These are phyloP conservation scores for Melanaphis sacchari DNA, from an alignment of 1,140 invertebrate species.

Conservation along the genomic window DNA sequence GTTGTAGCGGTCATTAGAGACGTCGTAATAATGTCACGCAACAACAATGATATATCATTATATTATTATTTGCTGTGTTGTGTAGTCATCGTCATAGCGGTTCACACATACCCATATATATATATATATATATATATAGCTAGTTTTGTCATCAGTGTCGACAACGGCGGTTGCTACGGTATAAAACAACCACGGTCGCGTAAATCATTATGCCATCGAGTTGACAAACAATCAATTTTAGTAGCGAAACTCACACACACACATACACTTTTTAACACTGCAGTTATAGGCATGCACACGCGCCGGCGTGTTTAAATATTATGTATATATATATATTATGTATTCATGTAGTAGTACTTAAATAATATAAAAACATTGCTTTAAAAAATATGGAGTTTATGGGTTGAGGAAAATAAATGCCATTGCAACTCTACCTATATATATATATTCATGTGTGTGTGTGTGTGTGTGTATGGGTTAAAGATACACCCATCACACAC, in stretches of 20 bases:
- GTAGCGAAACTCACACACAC: not conserved
- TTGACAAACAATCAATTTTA: slow-evolving; percentile 33
- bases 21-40: not conserved
- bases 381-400: not conserved
- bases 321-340: too few species aligned
- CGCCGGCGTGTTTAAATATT: too few species aligned
- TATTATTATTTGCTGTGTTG: not conserved
- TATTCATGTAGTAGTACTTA: not conserved
- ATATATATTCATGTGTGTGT: not conserved
- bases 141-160: not conserved
- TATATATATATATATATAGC: not conserved
- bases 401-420: not conserved
- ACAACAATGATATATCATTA: not conserved
- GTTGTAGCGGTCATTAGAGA: slow-evolving; percentile 1
- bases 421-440: not conserved
- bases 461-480: not conserved
- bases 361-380: not conserved
- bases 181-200: slow-evolving; percentile 23
- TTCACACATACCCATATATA: not conserved
- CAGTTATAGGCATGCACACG: too few species aligned
- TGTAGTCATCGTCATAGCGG: not conserved
- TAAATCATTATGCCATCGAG: not conserved
- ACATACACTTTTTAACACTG: too few species aligned
- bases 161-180: not conserved
- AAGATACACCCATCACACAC: too few species aligned